phyloP scores from a whole-genome alignment of 2,888 invertebrate species.

The Lepidocyrtoides sp. region DNA sequence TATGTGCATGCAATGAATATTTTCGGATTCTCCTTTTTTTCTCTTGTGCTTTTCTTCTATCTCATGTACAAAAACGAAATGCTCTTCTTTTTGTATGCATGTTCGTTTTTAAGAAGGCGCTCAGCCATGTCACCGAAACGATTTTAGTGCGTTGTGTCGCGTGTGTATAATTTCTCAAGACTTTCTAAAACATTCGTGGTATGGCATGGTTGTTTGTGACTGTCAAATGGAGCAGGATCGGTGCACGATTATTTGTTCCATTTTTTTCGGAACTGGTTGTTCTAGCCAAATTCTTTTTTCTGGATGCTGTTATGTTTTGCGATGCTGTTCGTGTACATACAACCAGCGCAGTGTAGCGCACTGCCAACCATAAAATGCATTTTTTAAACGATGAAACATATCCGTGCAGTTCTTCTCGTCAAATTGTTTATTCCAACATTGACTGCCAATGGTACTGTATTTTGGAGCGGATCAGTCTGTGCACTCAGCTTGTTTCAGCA shows the following conservation, averaged over 20 bases:
- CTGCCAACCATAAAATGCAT: slow-evolving; percentile 1
- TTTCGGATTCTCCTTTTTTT: background rate
- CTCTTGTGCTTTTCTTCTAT: background rate
- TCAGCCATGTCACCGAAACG: slow-evolving; percentile 59
- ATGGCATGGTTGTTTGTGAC: slow-evolving; percentile 17
- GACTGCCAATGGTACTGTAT: no score
- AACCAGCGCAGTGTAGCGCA: background rate
- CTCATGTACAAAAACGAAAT: background rate
- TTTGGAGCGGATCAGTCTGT: no score
- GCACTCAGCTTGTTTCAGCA: no score
- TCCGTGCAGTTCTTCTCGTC: no score
- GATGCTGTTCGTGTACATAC: background rate
- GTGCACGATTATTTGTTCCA: slow-evolving; percentile 56
- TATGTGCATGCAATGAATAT: slow-evolving; percentile 58
- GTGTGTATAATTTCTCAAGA: slow-evolving; percentile 43
- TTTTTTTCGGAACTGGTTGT: slow-evolving; percentile 40
- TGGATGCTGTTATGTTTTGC: no score
- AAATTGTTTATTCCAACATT: no score
- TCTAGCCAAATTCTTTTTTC: background rate
- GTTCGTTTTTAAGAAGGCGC: slow-evolving; percentile 1
- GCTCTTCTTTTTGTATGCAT: background rate
- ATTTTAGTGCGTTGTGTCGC: slow-evolving; percentile 52
- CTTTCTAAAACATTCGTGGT: slow-evolving; percentile 5
- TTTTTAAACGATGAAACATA: background rate
- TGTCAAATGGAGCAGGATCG: background rate